phyloP scores from a whole-genome alignment of 1,140 invertebrate species.

The Drosophila parvula region DNA sequence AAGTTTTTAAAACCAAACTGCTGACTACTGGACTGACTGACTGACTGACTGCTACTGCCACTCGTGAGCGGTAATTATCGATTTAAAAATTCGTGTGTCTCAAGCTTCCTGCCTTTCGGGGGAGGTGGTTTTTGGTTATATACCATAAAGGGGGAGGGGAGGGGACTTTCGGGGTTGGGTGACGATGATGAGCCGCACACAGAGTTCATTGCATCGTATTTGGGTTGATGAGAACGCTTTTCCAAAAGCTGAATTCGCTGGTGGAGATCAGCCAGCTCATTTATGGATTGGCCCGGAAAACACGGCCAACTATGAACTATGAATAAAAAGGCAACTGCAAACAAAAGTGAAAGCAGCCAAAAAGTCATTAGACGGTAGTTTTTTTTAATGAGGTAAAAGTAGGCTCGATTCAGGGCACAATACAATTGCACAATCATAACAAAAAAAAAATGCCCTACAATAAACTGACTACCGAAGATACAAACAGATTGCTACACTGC shows the following conservation, averaged over 20 bases:
- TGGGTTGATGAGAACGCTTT: slow-evolving; percentile 48
- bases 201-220: slow-evolving; percentile 72
- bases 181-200: slow-evolving; percentile 3
- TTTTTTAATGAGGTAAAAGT: slow-evolving; percentile 63
- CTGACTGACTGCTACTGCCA: slow-evolving; percentile 1
- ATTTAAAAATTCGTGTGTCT: slow-evolving; percentile 62
- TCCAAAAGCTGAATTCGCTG: slow-evolving; percentile 12
- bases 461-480: slow-evolving; percentile 16
- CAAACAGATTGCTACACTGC: slow-evolving; percentile 25
- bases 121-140: slow-evolving; percentile 20
- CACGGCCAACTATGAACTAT: slow-evolving; percentile 5
- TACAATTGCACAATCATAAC: slow-evolving; percentile 33
- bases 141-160: slow-evolving; percentile 9
- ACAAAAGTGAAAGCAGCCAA: slow-evolving; percentile 72
- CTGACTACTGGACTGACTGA: background rate
- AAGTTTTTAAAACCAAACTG: slow-evolving; percentile 46
- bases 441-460: slow-evolving; percentile 25
- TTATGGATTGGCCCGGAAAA: slow-evolving; percentile 49
- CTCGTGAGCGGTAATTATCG: slow-evolving; percentile 67
- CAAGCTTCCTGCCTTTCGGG: slow-evolving; percentile 30
- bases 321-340: slow-evolving; percentile 15
- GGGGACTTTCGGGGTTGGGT: slow-evolving; percentile 21
- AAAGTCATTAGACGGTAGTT: slow-evolving; percentile 56
- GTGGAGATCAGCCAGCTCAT: slow-evolving; percentile 43
- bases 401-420: slow-evolving; percentile 47